phyloP scores from a whole-genome alignment of 64 coral and sea anemone species.

The Catalaphyllia jardinei region DNA sequence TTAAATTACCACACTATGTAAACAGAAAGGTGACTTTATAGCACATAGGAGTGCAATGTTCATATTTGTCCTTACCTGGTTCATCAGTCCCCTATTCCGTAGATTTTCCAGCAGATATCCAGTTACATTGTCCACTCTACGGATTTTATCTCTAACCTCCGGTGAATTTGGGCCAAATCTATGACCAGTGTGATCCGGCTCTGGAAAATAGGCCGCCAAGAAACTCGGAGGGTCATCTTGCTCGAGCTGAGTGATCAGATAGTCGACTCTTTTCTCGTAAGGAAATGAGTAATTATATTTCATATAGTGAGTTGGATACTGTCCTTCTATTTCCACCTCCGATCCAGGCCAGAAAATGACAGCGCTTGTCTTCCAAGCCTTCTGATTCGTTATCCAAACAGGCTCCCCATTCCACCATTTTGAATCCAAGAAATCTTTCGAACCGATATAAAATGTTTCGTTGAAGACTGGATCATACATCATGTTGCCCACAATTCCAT shows the following conservation, averaged over 20 bases:
- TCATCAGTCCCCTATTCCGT: conserved; percentile 19
- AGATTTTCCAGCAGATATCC: conserved; percentile 73
- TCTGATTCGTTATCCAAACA: conserved; percentile 79
- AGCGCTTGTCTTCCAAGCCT: conserved; percentile 70
- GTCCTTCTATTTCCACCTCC: conserved; percentile 51
- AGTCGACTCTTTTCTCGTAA: conserved; percentile 65
- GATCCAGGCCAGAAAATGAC: conserved; percentile 89
- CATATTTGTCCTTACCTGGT: conserved; percentile 54
- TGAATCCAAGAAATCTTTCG: conserved; percentile 33
- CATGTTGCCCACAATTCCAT: conserved; percentile 81
- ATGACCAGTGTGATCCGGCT: conserved; percentile 81
- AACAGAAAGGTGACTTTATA: neutral
- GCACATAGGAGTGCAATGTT: neutral
- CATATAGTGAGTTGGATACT: conserved; percentile 51
- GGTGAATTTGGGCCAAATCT: conserved; percentile 75
- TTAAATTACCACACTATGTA: too few relatives aligned
- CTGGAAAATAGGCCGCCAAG: conserved; percentile 76
- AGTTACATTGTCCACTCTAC: conserved; percentile 72
- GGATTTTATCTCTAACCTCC: conserved; percentile 58
- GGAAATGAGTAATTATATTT: conserved; percentile 37
- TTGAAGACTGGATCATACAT: conserved; percentile 85
- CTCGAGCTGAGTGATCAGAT: conserved; percentile 32
- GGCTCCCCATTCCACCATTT: conserved; percentile 83
- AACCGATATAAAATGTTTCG: conserved; percentile 67
- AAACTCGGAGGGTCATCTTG: conserved; percentile 69